Conservation (phyloP, 2,797 vertebrate genomes). For the Acrossocheilus fasciatus region DNA sequence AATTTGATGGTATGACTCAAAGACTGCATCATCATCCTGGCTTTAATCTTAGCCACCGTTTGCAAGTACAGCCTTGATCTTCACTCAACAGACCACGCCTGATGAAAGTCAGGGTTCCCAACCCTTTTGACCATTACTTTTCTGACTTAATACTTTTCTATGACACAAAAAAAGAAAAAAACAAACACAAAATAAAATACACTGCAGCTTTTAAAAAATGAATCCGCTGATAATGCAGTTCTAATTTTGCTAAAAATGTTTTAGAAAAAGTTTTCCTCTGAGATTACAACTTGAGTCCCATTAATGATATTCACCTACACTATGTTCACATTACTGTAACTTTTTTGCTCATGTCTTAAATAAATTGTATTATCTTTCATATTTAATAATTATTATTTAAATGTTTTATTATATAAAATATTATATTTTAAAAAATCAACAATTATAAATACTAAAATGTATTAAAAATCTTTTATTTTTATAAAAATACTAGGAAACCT, state of each 20-base stretch:
- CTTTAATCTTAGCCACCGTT: not conserved
- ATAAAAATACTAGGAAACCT: not conserved
- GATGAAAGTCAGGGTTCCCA: not conserved
- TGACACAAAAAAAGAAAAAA: not conserved
- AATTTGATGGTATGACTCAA: conserved; percentile 12
- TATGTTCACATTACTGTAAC: not conserved
- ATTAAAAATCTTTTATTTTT: not conserved
- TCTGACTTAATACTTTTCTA: not conserved
- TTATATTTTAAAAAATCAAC: not conserved
- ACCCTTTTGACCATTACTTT: not conserved
- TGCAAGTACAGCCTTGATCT: conserved; percentile 9
- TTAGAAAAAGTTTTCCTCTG: not conserved
- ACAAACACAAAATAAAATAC: not conserved
- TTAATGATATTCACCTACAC: not conserved
- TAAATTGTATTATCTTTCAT: not conserved
- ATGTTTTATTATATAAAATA: not conserved
- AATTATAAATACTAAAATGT: not conserved
- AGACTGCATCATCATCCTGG: not conserved
- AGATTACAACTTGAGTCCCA: too few relatives aligned
- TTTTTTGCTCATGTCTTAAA: not conserved
- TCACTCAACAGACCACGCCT: not conserved
- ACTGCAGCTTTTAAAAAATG: not conserved
- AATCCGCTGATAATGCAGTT: not conserved
- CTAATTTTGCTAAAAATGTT: not conserved
- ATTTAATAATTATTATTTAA: not conserved